Base-by-base conservation (phyloP, 2,797 vertebrate species). In the Phylloscopus collybita region DNA sequence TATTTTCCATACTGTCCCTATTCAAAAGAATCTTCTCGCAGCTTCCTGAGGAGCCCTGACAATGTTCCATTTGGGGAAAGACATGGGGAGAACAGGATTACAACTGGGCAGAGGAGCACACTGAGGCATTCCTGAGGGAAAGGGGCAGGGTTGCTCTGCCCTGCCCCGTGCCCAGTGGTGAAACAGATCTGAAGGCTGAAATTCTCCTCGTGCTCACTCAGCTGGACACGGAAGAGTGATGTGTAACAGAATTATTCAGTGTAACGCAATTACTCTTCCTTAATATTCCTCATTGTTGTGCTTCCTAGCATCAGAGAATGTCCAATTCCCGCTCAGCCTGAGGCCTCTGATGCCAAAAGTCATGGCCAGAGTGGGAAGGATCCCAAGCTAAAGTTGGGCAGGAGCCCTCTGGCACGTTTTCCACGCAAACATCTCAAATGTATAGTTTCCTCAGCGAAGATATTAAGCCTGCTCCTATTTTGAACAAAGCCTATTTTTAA, bases 241-340 rank as follows among this genome's bases (percentile, higher is more conserved):
- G 27, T 1, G 5, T 1, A 4, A 27, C 1, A 9, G 34, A 80
- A 50, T 59, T 22, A 14, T n/a, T 56, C n/a, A 10, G 29, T 1
- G 5, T 1, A 4, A 23, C 1, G 7, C 30, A 80, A 51, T 56
- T 13, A 9, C 29, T 60, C 36, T n/a, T 27, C 2, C 1, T 34
- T 21, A 11, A 34, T 23, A 9, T 25, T 34, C 17, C 0, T 51
- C 9, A 3, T 9, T 5, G 10, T 5, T 8, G 8, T 2, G 19
- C 11, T 51, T 40, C 20, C 30, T 10, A 0, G 15, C 13, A 1
- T 4, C n/a, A 10, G 1, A 11, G 45, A 0, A 2, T 10, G 60
- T 20, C 36, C 44, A 42, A 18, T 50, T 57, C 59, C 38, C 1
- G 9, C 89, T 40, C 75, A 26, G 60, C 29, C 47, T 7, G 27